Base-by-base conservation (phyloP, 2,888 invertebrate genomes). In the Drosophila falleni region DNA sequence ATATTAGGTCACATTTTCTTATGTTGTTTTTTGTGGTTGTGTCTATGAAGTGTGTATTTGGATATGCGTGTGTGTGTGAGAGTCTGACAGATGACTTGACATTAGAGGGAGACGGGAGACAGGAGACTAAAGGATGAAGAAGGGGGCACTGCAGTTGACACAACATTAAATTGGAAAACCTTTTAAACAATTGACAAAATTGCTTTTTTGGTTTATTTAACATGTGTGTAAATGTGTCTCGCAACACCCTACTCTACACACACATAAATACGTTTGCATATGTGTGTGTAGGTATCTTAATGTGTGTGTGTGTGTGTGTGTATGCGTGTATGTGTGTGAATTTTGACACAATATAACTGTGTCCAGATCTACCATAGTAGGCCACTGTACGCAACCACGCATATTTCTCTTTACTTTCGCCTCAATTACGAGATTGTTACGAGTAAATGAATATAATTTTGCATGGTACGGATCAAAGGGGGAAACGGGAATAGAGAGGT, bases 341-440 rank as follows among this genome's bases (percentile, higher is more conserved):
- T 73, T 59, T 74, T 70, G 79, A 65, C 71, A 76, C 70, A 70
- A 81, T 62, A 44, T 49, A 79, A 55, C 72, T 81, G 83, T 91
- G 92, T 92, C 92, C 92, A 90, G 90, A 92, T 92, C 92, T 92
- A 92, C 92, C 92, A 92, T 92, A 92, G 92, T 73, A 92, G 91
- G 91, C 91, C 92, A 91, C 92, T 92, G 92, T 91, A 92, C 92
- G 92, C 91, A 92, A 92, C 92, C 91, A 92, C 92, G 90, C 89
- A 90, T 16, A 58, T 87, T 86, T 84, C 67, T 84, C 62, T 71
- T 62, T 66, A 71, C 67, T 71, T 75, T 75, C 37, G 64, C 65
- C 72, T 64, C 61, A 37, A 56, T 51, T 44, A 44, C 66, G 62
- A 68, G 62, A 50, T 44, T 64, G 59, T 53, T 54, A 33, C 64